phyloP scores from a whole-genome alignment of 2,113 vertebrate genomes.

The Parus major region DNA sequence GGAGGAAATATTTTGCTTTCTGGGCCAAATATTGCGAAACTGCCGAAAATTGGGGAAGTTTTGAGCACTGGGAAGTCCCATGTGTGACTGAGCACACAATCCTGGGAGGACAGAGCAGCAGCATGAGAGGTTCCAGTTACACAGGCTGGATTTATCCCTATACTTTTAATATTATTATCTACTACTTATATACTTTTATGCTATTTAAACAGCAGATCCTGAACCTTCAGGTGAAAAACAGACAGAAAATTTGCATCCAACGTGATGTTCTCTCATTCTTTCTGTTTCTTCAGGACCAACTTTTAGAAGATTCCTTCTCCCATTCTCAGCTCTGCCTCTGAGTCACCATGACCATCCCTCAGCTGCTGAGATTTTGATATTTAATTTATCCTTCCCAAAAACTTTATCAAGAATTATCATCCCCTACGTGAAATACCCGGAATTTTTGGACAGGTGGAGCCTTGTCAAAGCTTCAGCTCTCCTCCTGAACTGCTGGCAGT shows the following conservation, averaged over 20 bases:
- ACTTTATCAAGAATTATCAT: not conserved
- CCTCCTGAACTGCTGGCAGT: not conserved
- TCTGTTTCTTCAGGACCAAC: not conserved
- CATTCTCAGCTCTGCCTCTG: not conserved
- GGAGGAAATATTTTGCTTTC: not conserved
- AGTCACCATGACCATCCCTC: not conserved
- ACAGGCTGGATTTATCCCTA: not conserved
- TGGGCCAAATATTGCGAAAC: not conserved
- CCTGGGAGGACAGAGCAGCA: not conserved
- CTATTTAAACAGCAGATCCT: not conserved
- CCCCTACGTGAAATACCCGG: rapidly evolving
- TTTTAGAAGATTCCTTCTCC: not conserved
- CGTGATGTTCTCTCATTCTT: rapidly evolving
- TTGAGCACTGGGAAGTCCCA: not conserved
- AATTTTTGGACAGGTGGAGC: not conserved
- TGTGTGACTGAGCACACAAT: not conserved
- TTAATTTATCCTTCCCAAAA: not conserved
- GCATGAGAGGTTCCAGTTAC: not conserved
- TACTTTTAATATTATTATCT: not conserved
- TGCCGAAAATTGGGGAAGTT: not conserved
- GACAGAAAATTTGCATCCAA: not conserved
- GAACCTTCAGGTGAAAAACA: not conserved
- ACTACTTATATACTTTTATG: too few species aligned
- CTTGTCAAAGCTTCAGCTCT: not conserved
- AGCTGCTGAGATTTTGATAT: not conserved